phyloP scores from a whole-genome alignment of 2,797 vertebrate genomes.

The Gila robusta region DNA sequence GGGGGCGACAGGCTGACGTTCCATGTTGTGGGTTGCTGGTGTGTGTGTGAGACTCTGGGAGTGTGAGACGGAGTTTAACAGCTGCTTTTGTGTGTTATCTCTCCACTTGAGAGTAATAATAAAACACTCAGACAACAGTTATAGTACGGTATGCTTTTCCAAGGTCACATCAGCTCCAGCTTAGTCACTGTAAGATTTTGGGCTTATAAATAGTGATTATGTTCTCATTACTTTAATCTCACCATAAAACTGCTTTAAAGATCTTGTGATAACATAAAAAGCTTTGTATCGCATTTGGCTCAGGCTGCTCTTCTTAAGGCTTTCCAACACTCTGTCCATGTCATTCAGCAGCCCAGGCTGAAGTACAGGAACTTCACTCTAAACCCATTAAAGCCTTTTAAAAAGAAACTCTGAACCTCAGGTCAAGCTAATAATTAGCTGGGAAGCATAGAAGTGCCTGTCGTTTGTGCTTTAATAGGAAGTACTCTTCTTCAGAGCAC shows the following conservation, averaged over 20 bases:
- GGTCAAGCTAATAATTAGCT: constrained; percentile 25
- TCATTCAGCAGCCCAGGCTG: constrained; percentile 16
- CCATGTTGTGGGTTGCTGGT: constrained; percentile 25
- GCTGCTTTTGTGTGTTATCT: constrained; percentile 46
- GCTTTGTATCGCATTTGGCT: constrained; percentile 25
- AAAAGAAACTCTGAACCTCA: constrained; percentile 6
- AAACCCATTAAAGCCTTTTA: constrained; percentile 52
- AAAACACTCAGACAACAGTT: not conserved
- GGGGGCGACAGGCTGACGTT: not conserved
- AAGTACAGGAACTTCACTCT: constrained; percentile 9
- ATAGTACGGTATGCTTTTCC: not conserved
- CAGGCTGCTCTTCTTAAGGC: not conserved
- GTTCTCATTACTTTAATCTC: constrained; percentile 26
- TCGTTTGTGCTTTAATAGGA: constrained; percentile 8
- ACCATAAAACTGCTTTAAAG: constrained; percentile 9
- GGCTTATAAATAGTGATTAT: constrained; percentile 29
- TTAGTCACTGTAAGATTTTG: constrained; percentile 9
- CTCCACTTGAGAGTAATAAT: constrained; percentile 29
- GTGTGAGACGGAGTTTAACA: constrained; percentile 35
- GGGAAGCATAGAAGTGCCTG: not conserved
- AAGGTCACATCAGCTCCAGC: not conserved
- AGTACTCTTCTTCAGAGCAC: not conserved
- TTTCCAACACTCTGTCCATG: constrained; percentile 31
- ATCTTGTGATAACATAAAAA: constrained; percentile 33
- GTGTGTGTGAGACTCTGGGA: constrained; percentile 44